Evolutionary conservation across 92 coral and sea anemone species (phyloP).

Genomic region (Heteractis magnifica): DNA sequence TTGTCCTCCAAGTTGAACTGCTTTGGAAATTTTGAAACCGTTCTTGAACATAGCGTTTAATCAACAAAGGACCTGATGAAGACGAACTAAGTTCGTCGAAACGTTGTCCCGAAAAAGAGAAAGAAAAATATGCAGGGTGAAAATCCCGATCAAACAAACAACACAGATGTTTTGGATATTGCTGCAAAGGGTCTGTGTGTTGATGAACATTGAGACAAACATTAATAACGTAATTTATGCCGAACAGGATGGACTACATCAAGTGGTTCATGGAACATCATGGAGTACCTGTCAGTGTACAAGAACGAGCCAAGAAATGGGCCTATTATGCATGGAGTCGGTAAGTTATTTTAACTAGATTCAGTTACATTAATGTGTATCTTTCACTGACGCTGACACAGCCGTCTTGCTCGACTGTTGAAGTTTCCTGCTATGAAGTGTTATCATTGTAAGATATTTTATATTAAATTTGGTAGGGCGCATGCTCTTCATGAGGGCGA

Average conservation of each 20-base stretch:
- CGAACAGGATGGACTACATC: constrained; percentile 84
- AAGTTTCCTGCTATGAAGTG: background rate
- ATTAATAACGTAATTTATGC: background rate
- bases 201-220: background rate
- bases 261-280: constrained; percentile 95
- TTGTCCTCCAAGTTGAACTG: too few species aligned
- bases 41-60: too few species aligned
- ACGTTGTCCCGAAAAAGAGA: too few species aligned
- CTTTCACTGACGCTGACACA: too few species aligned
- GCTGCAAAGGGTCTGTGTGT: background rate
- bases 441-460: background rate
- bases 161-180: too few species aligned
- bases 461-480: constrained; percentile 44
- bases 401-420: background rate
- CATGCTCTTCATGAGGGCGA: constrained; percentile 86
- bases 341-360: constrained; percentile 27
- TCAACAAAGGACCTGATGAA: too few species aligned
- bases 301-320: constrained; percentile 91
- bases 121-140: too few species aligned
- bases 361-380: too few species aligned
- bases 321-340: constrained; percentile 94
- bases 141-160: too few species aligned
- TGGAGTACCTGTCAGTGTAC: constrained; percentile 76
- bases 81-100: too few species aligned
- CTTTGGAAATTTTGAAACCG: too few species aligned